phyloP scores from a whole-genome alignment of 1,140 invertebrate genomes.

The Grapholita molesta region DNA sequence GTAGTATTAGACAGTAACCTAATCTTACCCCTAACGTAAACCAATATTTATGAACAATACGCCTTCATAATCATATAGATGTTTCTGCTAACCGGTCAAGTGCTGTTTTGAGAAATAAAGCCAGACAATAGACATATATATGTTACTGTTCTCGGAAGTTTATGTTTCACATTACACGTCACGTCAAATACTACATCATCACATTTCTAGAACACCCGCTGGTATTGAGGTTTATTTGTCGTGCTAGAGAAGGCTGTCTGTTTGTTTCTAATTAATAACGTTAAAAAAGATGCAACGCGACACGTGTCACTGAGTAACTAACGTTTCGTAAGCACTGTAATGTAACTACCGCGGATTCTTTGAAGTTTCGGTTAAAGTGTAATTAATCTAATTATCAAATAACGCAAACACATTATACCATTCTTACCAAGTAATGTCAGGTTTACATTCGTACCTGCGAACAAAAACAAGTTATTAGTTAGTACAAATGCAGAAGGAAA shows the following conservation, averaged over 20 bases:
- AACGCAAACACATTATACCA: background rate
- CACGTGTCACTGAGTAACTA: background rate
- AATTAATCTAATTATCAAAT: background rate
- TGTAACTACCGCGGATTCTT: background rate
- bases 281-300: background rate
- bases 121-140: background rate
- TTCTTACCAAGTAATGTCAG: constrained; percentile 1
- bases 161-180: background rate
- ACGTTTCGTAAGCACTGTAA: background rate
- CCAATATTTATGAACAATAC: no score
- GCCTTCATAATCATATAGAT: no score
- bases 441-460: constrained; percentile 15
- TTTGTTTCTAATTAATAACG: background rate
- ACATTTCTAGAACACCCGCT: background rate
- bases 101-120: background rate
- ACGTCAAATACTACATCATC: background rate
- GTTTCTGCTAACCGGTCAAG: no score
- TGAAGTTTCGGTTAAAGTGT: constrained; percentile 5
- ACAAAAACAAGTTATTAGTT: constrained; percentile 10
- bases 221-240: background rate
- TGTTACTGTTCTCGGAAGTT: background rate
- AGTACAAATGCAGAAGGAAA: background rate
- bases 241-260: background rate
- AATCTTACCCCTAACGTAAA: no score
- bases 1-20: no score